phyloP scores from a whole-genome alignment of 2,113 vertebrate genomes.

The Microcebus murinus region DNA sequence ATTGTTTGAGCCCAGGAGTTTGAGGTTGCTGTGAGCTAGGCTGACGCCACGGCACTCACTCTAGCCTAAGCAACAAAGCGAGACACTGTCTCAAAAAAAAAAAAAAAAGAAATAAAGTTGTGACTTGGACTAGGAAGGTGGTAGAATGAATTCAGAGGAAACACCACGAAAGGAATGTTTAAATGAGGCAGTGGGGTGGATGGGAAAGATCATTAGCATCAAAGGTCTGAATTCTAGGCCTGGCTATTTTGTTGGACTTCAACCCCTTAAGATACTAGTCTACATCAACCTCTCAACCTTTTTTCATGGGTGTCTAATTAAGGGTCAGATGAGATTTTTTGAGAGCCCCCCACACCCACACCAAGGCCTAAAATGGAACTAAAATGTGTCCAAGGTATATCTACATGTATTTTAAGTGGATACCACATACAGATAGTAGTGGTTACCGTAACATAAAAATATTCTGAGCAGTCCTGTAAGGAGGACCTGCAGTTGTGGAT shows the following conservation, averaged over 20 bases:
- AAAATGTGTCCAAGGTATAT: background rate
- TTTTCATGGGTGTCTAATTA: no score
- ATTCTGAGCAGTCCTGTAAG: background rate
- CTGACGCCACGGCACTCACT: no score
- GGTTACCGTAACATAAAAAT: background rate
- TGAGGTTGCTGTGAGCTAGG: no score
- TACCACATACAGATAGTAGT: background rate
- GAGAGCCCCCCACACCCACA: background rate
- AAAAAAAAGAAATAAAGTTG: conserved; percentile 17
- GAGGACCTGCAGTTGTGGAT: background rate
- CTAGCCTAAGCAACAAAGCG: no score
- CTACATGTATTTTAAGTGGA: background rate
- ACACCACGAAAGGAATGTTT: background rate
- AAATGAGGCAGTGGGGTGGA: background rate
- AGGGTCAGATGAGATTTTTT: background rate
- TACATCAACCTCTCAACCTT: background rate
- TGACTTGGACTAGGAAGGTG: background rate
- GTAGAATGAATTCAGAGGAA: background rate
- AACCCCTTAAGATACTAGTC: background rate
- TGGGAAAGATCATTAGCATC: background rate
- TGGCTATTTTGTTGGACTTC: no score
- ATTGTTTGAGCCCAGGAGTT: no score
- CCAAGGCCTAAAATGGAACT: background rate
- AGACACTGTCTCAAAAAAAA: no score
- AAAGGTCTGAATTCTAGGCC: background rate